Conservation (phyloP, 2,113 vertebrate genomes). For the Mormyrus lacerda region DNA sequence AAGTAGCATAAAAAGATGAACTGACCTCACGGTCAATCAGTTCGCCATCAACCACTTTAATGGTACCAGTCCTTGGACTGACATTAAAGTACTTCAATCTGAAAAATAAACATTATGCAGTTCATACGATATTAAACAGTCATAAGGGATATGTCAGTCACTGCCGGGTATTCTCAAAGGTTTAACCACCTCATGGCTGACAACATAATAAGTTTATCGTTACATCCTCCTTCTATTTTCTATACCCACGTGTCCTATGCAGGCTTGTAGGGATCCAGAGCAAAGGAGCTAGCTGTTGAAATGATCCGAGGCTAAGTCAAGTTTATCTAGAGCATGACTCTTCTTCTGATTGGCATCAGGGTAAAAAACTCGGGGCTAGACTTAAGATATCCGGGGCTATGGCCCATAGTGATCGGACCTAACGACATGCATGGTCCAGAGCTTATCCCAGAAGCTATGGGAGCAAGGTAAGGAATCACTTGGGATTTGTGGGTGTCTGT, state of each 20-base stretch:
- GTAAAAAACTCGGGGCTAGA: too few relatives aligned
- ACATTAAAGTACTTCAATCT: constrained; percentile 67
- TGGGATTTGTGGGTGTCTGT: background rate
- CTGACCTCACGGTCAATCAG: constrained; percentile 72
- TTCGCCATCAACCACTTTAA: constrained; percentile 56
- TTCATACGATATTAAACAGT: background rate
- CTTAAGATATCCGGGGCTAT: too few relatives aligned
- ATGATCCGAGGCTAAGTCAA: too few relatives aligned
- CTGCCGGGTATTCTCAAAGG: background rate
- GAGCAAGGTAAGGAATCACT: background rate
- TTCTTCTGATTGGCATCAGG: too few relatives aligned
- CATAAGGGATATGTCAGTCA: background rate
- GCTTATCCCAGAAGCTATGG: background rate
- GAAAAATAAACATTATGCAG: constrained; percentile 19
- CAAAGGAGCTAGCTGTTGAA: background rate
- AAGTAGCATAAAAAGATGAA: constrained; percentile 63
- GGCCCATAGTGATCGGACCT: too few relatives aligned
- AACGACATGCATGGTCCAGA: background rate
- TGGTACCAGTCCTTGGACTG: constrained; percentile 35
- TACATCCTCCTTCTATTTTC: background rate
- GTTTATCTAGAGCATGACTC: too few relatives aligned
- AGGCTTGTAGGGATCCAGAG: background rate
- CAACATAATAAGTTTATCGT: background rate
- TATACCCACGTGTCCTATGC: background rate
- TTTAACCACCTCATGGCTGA: background rate